These are phyloP conservation scores for Gambusia affinis DNA, from an alignment of 2,113 vertebrate genomes.

Conservation along the genomic window DNA sequence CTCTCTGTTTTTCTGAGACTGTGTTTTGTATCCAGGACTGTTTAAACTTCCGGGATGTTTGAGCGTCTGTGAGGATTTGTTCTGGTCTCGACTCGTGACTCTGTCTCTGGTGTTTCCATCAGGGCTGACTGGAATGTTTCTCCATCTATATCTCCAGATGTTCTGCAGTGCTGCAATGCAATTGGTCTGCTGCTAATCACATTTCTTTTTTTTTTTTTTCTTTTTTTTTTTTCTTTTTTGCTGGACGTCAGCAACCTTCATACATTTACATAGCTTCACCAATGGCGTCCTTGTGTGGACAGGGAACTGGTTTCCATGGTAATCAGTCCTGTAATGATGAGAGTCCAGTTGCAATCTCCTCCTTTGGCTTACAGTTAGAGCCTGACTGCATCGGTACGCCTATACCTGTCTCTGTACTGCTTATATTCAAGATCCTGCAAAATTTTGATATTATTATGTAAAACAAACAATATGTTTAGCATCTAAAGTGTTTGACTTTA, in stretches of 20 bases:
- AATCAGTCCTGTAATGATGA: slow-evolving; percentile 38
- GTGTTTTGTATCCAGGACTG: neutral
- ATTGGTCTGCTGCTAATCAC: slow-evolving; percentile 45
- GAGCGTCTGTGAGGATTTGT: slow-evolving; percentile 20
- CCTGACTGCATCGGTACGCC: slow-evolving; percentile 56
- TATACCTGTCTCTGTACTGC: neutral
- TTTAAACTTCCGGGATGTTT: slow-evolving; percentile 10
- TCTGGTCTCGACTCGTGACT: slow-evolving; percentile 22
- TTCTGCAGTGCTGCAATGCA: slow-evolving; percentile 41
- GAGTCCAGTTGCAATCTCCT: slow-evolving; percentile 61
- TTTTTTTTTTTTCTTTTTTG: too few species aligned
- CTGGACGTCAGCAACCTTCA: slow-evolving; percentile 15
- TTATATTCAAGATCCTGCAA: neutral
- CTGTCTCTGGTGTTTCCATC: slow-evolving; percentile 39
- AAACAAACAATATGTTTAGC: too few species aligned
- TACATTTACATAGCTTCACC: slow-evolving; percentile 30
- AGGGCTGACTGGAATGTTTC: slow-evolving; percentile 54
- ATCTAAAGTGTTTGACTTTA: too few species aligned
- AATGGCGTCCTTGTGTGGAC: slow-evolving; percentile 62
- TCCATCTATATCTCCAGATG: slow-evolving; percentile 56
- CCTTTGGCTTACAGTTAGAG: slow-evolving; percentile 58
- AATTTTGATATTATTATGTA: too few species aligned
- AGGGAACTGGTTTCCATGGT: slow-evolving; percentile 42
- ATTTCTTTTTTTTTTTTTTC: neutral
- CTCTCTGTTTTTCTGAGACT: neutral